phyloP scores from a whole-genome alignment of 2,888 invertebrate genomes.

The Tetranychus piercei region DNA sequence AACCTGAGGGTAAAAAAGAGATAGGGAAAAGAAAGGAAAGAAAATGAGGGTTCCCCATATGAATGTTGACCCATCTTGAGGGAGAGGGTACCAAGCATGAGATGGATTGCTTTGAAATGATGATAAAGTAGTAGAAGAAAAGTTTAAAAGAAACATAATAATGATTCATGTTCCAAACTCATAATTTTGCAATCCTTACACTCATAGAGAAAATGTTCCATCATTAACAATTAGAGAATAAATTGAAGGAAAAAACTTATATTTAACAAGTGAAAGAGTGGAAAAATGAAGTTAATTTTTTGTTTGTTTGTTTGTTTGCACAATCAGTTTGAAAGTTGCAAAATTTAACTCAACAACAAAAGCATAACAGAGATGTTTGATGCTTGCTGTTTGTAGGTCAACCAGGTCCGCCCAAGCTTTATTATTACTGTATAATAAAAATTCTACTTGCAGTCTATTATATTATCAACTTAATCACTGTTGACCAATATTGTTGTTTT shows the following conservation, averaged over 20 bases:
- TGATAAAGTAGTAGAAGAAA: not conserved
- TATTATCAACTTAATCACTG: not conserved
- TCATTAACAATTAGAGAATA: no score
- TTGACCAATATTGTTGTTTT: not conserved
- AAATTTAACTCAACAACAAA: not conserved
- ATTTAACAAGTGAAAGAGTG: no score
- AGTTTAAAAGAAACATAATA: not conserved
- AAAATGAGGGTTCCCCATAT: not conserved
- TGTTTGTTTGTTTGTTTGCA: not conserved
- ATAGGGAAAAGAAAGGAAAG: not conserved
- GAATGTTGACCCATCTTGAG: not conserved
- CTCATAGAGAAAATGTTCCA: no score
- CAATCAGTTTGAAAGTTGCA: not conserved
- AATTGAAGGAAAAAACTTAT: no score
- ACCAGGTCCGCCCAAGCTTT: not conserved
- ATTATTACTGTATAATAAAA: not conserved
- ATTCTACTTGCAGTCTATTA: not conserved
- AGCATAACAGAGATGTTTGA: not conserved
- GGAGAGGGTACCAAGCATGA: not conserved
- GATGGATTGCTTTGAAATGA: not conserved
- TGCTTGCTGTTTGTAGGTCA: not conserved
- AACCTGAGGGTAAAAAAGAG: conserved; percentile 1
- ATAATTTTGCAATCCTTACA: no score
- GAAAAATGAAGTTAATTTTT: no score
- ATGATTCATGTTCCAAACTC: no score